Evolutionary conservation across 2,797 vertebrate species (phyloP), one percentile per base, ranked within the genome.

Genomic region (Cuniculus paca): DNA sequence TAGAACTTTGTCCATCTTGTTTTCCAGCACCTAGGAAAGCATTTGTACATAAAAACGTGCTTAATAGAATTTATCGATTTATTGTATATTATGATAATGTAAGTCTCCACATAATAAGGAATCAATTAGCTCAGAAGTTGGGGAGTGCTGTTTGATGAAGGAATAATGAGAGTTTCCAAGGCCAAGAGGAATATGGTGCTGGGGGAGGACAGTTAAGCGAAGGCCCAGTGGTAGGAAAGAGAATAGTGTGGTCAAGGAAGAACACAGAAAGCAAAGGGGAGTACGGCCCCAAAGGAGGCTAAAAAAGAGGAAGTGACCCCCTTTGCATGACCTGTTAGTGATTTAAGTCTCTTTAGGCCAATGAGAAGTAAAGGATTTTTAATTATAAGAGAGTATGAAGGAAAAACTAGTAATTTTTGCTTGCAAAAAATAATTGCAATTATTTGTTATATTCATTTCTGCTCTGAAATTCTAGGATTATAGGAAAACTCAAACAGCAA

Each of bases 361-460:
- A 3, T 61, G 45, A 20, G n/a, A 94, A 80, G 39, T 80, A 42
- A 78, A 74, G 7, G 56, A 86, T 91, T 91, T 91, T 95, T 60
- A 92, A 70, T 31, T 93, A 28, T 24, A 42, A 17, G 20, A 39
- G 20, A 58, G 3, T 22, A 9, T 9, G 5, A 26, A 34, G 45
- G 13, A 79, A 58, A 22, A 54, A 77, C 17, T 12, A 77, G 45
- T 68, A 36, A 72, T 14, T 56, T 87, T 81, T 74, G 24, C 60
- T 92, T 56, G 86, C 2, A 24, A 92, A 95, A 74, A 42, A 60
- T 75, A 83, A 28, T 83, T 48, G 75, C 89, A 81, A 81, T 63
- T 12, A 86, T 87, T 77, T 42, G 9, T 88, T 90, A 95, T 81
- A 52, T 34, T 45, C 31, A 68, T 80, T 91, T 87, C 82, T 86